Base-by-base conservation (phyloP, 2,797 vertebrate genomes). In the Myripristis jacobus region DNA sequence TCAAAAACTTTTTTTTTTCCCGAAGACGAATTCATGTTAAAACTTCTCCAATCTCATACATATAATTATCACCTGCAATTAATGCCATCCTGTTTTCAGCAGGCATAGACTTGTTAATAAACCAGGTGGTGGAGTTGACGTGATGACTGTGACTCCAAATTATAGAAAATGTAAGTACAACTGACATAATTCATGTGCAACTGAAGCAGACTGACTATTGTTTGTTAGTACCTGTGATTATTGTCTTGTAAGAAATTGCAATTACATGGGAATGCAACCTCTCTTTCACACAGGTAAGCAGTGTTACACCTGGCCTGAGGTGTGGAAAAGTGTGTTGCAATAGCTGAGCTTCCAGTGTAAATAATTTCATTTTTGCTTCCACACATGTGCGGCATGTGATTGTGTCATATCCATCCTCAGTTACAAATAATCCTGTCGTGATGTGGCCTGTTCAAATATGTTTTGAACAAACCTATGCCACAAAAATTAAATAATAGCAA, bases 61-160 rank as follows among this genome's bases (percentile, higher is more conserved):
- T 67, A 44, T 24, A 34, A 57, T 7, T 21, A 31, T 21, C 51
- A 52, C 27, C 41, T 79, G 13, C 7, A 74, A 18, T 12, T 8
- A 3, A 46, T 56, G 43, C 24, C 64, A 55, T 62, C 36, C 59
- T 22, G 50, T 53, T 57, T 15, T 29, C 12, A 38, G 41, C 79
- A 81, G 52, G 80, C 24, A 48, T 19, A 4, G 55, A 84, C 80
- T 53, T 63, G 69, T 41, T 61, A 12, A 51, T 44, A 56, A 21
- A 61, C 2, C 34, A n/a, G 3, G 16, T 25, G 8, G 7, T n/a
- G n/a, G n/a, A n/a, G n/a, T 18, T 18, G 3, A 15, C 52, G 31
- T 29, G 25, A 15, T 31, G 52, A 12, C 52, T 54, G 25, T 22
- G 24, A 18, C 6, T 19, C 31, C 55, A 12, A 52, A 9, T 12